Evolutionary conservation across 2,113 vertebrate species (phyloP).

Genomic region (Microcebus jonahi): DNA sequence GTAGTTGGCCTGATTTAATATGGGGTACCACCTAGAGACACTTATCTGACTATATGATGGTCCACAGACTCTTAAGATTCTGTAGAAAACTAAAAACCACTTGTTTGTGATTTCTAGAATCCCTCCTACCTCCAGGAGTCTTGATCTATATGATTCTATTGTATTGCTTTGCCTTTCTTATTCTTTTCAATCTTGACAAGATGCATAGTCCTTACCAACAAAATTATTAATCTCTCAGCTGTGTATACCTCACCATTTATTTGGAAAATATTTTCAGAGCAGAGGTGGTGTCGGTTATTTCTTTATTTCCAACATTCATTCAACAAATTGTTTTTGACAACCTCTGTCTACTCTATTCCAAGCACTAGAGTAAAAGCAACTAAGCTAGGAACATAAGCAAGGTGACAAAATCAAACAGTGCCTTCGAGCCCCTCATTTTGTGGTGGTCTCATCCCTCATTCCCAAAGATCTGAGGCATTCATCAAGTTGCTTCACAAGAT

Average conservation of each 20-base stretch:
- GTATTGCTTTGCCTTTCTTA: neutral
- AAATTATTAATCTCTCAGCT: neutral
- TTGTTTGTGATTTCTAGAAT: neutral
- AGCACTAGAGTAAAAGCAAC: neutral
- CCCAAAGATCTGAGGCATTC: neutral
- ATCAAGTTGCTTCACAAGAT: neutral
- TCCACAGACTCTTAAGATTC: neutral
- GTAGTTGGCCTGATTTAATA: neutral
- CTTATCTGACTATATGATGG: neutral
- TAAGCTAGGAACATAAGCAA: neutral
- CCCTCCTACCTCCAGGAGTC: neutral
- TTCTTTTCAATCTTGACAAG: neutral
- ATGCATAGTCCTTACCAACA: neutral
- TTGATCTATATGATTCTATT: neutral
- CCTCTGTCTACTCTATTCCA: neutral
- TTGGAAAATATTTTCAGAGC: neutral
- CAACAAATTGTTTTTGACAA: neutral
- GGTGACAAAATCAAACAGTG: too few relatives aligned
- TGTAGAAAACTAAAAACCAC: neutral
- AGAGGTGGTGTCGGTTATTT: neutral
- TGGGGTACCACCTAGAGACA: neutral
- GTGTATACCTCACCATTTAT: neutral
- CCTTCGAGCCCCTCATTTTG: neutral
- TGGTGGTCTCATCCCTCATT: neutral
- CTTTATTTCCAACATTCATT: neutral